phyloP scores from a whole-genome alignment of 2,797 vertebrate species.

The Pseudochaenichthys georgianus region DNA sequence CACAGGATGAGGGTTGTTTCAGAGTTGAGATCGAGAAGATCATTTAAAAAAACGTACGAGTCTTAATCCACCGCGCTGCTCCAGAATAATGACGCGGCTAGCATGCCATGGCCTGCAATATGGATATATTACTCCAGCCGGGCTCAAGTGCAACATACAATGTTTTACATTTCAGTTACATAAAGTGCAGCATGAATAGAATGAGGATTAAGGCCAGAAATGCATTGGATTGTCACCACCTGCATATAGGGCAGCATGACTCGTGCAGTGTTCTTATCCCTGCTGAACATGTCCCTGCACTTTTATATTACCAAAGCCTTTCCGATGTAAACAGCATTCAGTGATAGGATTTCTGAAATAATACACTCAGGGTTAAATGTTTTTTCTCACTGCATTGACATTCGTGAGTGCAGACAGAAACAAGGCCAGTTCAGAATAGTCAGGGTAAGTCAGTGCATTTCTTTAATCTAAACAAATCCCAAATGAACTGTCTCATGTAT shows the following conservation, averaged over 20 bases:
- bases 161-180: conserved; percentile 45
- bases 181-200: conserved; percentile 44
- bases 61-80: conserved; percentile 67
- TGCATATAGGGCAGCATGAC: conserved; percentile 30
- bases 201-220: conserved; percentile 57
- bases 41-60: conserved; percentile 65
- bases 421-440: conserved; percentile 5
- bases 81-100: conserved; percentile 53
- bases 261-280: conserved; percentile 34
- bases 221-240: conserved; percentile 45
- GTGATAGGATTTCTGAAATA: conserved; percentile 36
- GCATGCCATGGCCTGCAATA: conserved; percentile 48
- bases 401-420: conserved; percentile 15
- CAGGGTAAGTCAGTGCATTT: background rate
- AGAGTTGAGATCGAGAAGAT: conserved; percentile 58
- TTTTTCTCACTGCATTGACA: conserved; percentile 25
- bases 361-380: conserved; percentile 28
- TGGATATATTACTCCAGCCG: conserved; percentile 37
- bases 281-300: conserved; percentile 39
- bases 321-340: conserved; percentile 55
- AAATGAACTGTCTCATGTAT: background rate
- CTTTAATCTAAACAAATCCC: conserved; percentile 2
- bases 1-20: conserved; percentile 15
- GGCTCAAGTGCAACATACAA: conserved; percentile 22
- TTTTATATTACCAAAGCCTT: conserved; percentile 28